phyloP scores from a whole-genome alignment of 2,888 invertebrate species.

The Eupeodes luniger region DNA sequence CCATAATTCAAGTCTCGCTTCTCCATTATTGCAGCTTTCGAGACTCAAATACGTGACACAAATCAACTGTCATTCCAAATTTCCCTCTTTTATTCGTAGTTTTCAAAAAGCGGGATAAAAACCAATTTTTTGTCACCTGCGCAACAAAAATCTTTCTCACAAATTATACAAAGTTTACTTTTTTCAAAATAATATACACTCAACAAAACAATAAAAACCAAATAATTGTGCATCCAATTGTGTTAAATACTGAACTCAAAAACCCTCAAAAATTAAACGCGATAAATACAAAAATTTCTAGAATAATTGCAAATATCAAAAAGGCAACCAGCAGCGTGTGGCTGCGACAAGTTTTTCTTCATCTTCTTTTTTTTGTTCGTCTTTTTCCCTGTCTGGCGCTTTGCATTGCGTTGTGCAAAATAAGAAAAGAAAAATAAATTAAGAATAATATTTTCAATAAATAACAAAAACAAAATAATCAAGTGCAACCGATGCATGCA shows the following conservation, averaged over 20 bases:
- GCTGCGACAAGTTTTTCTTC: slow-evolving; percentile 49
- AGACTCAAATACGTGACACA: slow-evolving; percentile 53
- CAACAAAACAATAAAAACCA: neutral
- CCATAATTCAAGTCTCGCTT: slow-evolving; percentile 28
- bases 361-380: slow-evolving; percentile 24
- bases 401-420: slow-evolving; percentile 61
- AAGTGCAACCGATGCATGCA: slow-evolving; percentile 38
- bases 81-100: slow-evolving; percentile 67
- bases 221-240: slow-evolving; percentile 47
- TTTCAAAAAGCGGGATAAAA: slow-evolving; percentile 76
- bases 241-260: neutral
- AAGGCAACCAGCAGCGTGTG: slow-evolving; percentile 59
- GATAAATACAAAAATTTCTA: slow-evolving; percentile 23
- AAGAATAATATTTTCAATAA: slow-evolving; percentile 12
- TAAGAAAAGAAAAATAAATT: slow-evolving; percentile 33
- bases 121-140: slow-evolving; percentile 64
- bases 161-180: slow-evolving; percentile 28
- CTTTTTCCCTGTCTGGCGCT: slow-evolving; percentile 42
- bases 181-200: neutral
- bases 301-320: slow-evolving; percentile 32
- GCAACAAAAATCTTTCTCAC: slow-evolving; percentile 51
- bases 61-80: slow-evolving; percentile 69
- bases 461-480: slow-evolving; percentile 29
- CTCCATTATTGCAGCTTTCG: slow-evolving; percentile 24
- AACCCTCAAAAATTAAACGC: slow-evolving; percentile 4